Percentiles rank a stretch among this genome's conserved stretches.
Evolutionary conservation across 2,888 invertebrate species (phyloP).

Genomic region (Drosophila neotestacea): DNA sequence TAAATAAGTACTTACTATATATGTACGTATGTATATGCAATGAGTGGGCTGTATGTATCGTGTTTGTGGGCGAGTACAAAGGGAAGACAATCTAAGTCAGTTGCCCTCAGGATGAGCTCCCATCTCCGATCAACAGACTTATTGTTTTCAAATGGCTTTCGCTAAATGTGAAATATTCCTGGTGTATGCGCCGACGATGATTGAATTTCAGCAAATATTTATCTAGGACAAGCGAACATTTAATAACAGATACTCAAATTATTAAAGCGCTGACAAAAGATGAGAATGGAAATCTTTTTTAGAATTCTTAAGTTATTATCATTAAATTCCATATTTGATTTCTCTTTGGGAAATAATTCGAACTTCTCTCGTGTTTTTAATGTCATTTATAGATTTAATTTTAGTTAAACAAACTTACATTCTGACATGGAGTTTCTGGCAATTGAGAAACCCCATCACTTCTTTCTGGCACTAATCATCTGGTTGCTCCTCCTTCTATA

Average conservation of each 20-base stretch:
- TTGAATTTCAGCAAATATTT: conserved; percentile 40
- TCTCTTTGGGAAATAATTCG: not conserved
- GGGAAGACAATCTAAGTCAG: conserved; percentile 14
- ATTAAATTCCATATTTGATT: not conserved
- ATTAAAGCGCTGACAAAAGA: not conserved
- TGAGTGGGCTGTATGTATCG: conserved; percentile 5
- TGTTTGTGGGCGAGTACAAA: conserved; percentile 1
- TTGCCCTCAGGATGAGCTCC: conserved; percentile 14
- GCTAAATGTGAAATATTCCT: conserved; percentile 36
- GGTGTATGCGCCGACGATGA: conserved; percentile 15
- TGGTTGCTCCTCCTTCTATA: conserved; percentile 39
- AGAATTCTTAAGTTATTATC: not conserved
- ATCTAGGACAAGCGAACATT: conserved; percentile 20
- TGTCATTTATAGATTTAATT: conserved; percentile 26
- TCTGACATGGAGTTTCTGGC: conserved; percentile 3
- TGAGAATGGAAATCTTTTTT: too few relatives aligned
- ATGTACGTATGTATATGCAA: not conserved
- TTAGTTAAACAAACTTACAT: conserved; percentile 9
- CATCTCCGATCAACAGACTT: conserved; percentile 19
- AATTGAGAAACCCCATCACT: not conserved
- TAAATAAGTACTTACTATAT: conserved; percentile 26
- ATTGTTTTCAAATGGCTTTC: conserved; percentile 40
- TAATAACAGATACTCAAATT: conserved; percentile 3
- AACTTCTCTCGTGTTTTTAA: not conserved
- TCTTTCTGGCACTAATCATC: conserved; percentile 18